A percentile compares a stretch with the other conserved stretches of the same genome.
Conservation (phyloP, 1,140 invertebrate species). For the Stegodyphus mimosarum region DNA sequence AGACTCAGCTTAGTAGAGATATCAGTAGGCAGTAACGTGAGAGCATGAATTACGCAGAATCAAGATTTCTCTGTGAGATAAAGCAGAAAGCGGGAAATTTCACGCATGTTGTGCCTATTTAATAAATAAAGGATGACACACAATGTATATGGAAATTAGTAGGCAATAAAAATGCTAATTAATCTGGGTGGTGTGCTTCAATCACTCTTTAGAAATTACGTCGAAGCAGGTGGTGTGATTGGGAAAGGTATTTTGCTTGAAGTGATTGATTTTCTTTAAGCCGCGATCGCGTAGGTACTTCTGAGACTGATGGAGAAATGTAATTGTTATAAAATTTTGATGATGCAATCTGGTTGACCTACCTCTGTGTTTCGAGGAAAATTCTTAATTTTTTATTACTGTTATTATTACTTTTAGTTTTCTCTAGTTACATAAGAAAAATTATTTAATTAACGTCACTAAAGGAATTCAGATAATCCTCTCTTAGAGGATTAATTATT, state of each 20-base stretch:
- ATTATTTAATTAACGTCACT: too few species aligned
- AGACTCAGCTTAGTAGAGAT: conserved; percentile 21
- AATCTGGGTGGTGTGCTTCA: conserved; percentile 36
- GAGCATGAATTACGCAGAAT: conserved; percentile 38
- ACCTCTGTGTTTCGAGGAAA: too few species aligned
- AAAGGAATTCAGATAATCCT: too few species aligned
- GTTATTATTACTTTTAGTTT: too few species aligned
- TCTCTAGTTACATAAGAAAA: too few species aligned
- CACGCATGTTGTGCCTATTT: conserved; percentile 44
- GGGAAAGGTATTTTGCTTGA: background rate
- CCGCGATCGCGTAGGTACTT: conserved; percentile 1
- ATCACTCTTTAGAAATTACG: conserved; percentile 21
- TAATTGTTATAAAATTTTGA: conserved; percentile 33
- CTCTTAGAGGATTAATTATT: too few species aligned
- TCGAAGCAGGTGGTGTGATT: conserved; percentile 29
- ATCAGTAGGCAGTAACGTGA: conserved; percentile 15
- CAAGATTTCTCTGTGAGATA: conserved; percentile 29
- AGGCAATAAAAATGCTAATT: conserved; percentile 58
- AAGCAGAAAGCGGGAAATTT: conserved; percentile 33
- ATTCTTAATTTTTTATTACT: too few species aligned
- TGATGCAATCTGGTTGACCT: background rate
- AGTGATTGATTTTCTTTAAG: conserved; percentile 40
- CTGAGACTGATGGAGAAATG: conserved; percentile 12
- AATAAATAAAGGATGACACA: conserved; percentile 59
- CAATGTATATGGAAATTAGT: conserved; percentile 58